Evolutionary conservation across 2,888 invertebrate genomes (phyloP), one percentile per base, ranked within the genome.

Genomic region (Epirrhoe tristata): DNA sequence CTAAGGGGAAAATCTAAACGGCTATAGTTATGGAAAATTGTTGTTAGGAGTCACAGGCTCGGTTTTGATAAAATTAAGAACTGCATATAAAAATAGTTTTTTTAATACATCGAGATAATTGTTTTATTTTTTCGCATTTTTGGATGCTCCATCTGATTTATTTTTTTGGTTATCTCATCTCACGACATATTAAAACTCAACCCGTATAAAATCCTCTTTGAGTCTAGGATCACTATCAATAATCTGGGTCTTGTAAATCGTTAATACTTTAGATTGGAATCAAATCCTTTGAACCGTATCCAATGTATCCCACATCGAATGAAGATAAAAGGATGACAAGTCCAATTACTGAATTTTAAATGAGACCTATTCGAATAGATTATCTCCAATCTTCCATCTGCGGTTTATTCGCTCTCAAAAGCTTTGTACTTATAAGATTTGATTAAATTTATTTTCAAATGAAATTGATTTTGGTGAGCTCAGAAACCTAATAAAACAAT

Each of bases 251-350:
- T 8, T 43, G 24, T 32, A 34, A 16, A 50, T 50, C 16, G 48
- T 58, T 58, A 58, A 50, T 58, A 34, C 34, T 50, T 58, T 50
- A 50, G 17, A 50, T 58, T 58, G 32, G 50, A 50, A 50, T 34
- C 16, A 32, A 17, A 50, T 34, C 50, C 50, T 6, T 34, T 10
- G 8, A 50, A 50, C 58, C 31, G 34, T n/a, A 16, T 16, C 8
- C 34, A 36, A 54, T 34, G 58, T 50, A 50, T 50, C 46, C 46
- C 39, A 43, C 39, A 43, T 43, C 12, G 39, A 43, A 43, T 43
- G 2, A 10, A 43, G 12, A 43, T 43, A 43, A 43, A 43, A 43
- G 39, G 39, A 46, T 46, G 43, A 57, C 46, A 24, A 46, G 24
- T n/a, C 43, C 32, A 46, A 43, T 46, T 31, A 43, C 6, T 57